Percentiles rank a stretch among this genome's conserved stretches.
Evolutionary conservation across 92 coral and sea anemone species (phyloP).

Genomic region (Siderastrea radians): DNA sequence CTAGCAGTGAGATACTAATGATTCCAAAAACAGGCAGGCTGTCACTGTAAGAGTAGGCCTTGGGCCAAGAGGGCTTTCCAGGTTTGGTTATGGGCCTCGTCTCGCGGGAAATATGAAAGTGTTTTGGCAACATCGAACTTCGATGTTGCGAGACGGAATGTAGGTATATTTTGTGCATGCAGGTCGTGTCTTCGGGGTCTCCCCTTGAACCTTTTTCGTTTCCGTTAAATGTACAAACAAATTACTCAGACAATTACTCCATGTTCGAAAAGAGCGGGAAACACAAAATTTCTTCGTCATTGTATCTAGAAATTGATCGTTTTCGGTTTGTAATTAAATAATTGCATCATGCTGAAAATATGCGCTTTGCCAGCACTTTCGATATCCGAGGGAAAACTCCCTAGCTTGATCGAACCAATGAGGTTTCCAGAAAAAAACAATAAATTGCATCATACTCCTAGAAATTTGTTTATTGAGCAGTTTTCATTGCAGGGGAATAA

Average conservation of each 20-base stretch:
- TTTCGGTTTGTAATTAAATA: not conserved
- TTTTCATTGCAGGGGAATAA: too few relatives aligned
- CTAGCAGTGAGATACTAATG: too few relatives aligned
- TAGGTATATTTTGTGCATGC: too few relatives aligned
- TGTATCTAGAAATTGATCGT: too few relatives aligned
- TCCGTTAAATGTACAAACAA: too few relatives aligned
- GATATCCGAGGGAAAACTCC: not conserved
- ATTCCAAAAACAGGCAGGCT: constrained; percentile 13
- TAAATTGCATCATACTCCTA: not conserved
- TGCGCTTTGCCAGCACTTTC: not conserved
- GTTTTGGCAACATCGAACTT: too few relatives aligned
- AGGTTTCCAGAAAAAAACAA: not conserved
- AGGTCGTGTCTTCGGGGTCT: not conserved
- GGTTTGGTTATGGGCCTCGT: not conserved
- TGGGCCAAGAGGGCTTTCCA: not conserved
- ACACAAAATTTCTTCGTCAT: not conserved
- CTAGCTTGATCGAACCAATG: not conserved
- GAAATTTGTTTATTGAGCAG: too few relatives aligned
- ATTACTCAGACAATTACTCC: too few relatives aligned
- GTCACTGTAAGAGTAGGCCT: not conserved
- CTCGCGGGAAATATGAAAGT: too few relatives aligned
- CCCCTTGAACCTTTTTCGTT: not conserved
- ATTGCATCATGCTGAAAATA: not conserved
- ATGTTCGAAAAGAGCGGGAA: not conserved
- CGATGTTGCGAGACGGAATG: too few relatives aligned